phyloP scores from a whole-genome alignment of 2,797 vertebrate genomes.

The Rhadinocentrus ornatus region DNA sequence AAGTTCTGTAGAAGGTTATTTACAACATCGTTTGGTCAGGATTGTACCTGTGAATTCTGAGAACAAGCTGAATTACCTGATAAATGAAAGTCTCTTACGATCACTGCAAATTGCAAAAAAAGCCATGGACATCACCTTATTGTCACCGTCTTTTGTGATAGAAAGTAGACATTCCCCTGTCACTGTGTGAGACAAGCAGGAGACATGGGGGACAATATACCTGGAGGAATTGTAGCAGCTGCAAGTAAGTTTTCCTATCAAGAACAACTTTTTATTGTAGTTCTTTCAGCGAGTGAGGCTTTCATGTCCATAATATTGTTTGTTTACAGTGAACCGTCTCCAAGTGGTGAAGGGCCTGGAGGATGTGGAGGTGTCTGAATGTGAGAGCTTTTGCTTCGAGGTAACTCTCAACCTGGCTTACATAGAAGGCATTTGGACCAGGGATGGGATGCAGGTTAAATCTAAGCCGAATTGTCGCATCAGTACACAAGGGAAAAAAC shows the following conservation, averaged over 20 bases:
- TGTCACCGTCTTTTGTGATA: conserved; percentile 9
- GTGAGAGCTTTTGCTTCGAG: conserved; percentile 86
- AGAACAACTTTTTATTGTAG: background rate
- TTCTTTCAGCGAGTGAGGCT: background rate
- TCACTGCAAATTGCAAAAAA: background rate
- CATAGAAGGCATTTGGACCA: conserved; percentile 88
- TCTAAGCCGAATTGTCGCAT: conserved; percentile 84
- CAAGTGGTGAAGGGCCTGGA: conserved; percentile 88
- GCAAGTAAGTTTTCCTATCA: conserved; percentile 67
- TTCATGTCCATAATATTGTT: conserved; percentile 7
- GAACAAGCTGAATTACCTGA: conserved; percentile 5
- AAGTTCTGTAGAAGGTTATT: background rate
- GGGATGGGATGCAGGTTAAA: conserved; percentile 86
- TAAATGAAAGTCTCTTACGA: background rate
- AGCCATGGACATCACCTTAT: background rate
- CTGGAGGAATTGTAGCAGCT: conserved; percentile 74
- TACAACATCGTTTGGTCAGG: background rate
- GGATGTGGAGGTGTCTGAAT: conserved; percentile 84
- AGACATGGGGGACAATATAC: conserved; percentile 72
- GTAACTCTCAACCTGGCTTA: conserved; percentile 89
- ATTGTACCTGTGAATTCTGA: background rate
- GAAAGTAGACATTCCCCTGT: conserved; percentile 24
- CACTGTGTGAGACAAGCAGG: conserved; percentile 28
- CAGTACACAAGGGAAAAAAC: conserved; percentile 83
- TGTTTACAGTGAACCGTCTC: conserved; percentile 87